Evolutionary conservation across 2,113 vertebrate species (phyloP).

Genomic region (Perca schrenkii): DNA sequence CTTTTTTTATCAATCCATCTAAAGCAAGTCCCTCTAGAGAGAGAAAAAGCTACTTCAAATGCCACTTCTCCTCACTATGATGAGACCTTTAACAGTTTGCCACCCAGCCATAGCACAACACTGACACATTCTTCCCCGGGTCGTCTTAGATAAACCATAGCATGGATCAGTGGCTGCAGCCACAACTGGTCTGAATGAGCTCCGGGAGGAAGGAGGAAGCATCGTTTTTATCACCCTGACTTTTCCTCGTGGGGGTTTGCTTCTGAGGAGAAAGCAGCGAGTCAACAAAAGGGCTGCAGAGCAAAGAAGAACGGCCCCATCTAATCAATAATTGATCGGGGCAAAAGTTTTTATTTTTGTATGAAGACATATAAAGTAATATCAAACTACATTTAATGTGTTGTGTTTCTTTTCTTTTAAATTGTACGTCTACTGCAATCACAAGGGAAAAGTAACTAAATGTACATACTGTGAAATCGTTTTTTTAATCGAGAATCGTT

Average conservation of each 20-base stretch:
- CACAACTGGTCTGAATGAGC: constrained; percentile 6
- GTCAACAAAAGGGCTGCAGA: constrained; percentile 43
- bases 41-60: background rate
- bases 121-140: constrained; percentile 20
- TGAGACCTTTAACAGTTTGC: constrained; percentile 16
- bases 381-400: no score
- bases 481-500: no score
- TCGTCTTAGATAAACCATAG: constrained; percentile 27
- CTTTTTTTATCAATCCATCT: constrained; percentile 16
- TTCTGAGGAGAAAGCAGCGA: constrained; percentile 13
- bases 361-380: no score
- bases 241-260: constrained; percentile 21
- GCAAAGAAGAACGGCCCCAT: constrained; percentile 26
- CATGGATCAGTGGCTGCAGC: constrained; percentile 19
- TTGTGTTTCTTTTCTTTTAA: no score
- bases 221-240: constrained; percentile 35
- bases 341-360: no score
- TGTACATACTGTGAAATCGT: no score
- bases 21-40: background rate
- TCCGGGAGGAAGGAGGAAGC: constrained; percentile 13
- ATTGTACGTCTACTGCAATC: no score
- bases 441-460: no score
- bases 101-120: constrained; percentile 22
- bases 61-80: background rate
- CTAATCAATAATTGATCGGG: constrained; percentile 74